These are phyloP conservation scores for Matsumurasca onukii DNA, from an alignment of 1,140 invertebrate genomes.

Conservation along the genomic window DNA sequence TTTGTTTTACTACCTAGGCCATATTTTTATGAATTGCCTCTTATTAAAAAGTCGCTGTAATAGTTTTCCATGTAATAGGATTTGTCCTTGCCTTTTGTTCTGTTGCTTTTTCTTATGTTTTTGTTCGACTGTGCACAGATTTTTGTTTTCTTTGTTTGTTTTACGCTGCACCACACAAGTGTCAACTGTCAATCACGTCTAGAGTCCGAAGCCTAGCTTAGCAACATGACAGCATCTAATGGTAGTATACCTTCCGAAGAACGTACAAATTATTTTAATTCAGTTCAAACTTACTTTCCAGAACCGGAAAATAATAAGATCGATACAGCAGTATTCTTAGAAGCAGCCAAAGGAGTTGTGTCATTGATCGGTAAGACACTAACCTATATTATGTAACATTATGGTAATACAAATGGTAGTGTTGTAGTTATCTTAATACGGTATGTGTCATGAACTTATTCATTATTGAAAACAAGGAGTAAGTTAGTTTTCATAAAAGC, in stretches of 20 bases:
- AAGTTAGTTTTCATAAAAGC: background rate
- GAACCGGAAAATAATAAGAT: slow-evolving; percentile 16
- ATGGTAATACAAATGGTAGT: background rate
- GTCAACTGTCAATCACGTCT: too few relatives aligned
- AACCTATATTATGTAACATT: background rate
- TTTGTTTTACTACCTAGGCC: too few relatives aligned
- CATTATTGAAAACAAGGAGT: background rate
- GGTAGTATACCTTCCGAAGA: slow-evolving; percentile 30
- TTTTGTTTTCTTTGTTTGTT: too few relatives aligned
- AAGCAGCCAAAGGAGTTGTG: slow-evolving; percentile 31
- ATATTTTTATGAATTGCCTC: too few relatives aligned
- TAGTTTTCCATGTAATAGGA: too few relatives aligned
- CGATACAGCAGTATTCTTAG: slow-evolving; percentile 26
- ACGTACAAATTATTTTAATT: slow-evolving; percentile 27
- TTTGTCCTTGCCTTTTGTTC: too few relatives aligned
- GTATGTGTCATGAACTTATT: background rate
- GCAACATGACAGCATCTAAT: slow-evolving; percentile 31
- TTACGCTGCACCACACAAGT: too few relatives aligned
- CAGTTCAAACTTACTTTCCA: slow-evolving; percentile 28
- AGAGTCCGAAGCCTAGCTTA: too few relatives aligned
- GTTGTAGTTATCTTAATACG: background rate
- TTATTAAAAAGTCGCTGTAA: too few relatives aligned
- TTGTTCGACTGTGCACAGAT: too few relatives aligned
- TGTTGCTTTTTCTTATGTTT: too few relatives aligned
- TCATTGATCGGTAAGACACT: slow-evolving; percentile 15